Conservation (phyloP, 2,113 vertebrate genomes). For the Ptychochromis oligacanthus region DNA sequence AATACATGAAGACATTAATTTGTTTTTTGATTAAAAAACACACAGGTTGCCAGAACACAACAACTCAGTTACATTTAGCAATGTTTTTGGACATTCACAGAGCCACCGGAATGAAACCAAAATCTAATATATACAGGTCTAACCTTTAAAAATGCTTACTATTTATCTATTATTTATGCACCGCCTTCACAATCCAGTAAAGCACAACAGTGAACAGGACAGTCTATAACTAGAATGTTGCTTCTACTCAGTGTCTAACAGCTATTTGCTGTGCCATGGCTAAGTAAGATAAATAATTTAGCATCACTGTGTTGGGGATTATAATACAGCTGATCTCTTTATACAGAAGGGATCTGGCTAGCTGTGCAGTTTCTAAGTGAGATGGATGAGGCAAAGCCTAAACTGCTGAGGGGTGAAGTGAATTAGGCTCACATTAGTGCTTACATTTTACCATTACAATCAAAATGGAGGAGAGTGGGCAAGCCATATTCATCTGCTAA, state of each 20-base stretch:
- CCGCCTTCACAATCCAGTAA: neutral
- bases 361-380: constrained; percentile 74
- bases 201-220: neutral
- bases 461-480: constrained; percentile 60
- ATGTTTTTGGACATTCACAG: constrained; percentile 19
- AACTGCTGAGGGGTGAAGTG: constrained; percentile 77
- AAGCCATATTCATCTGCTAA: constrained; percentile 1
- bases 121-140: constrained; percentile 30
- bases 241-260: constrained; percentile 20
- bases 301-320: constrained; percentile 50
- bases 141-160: constrained; percentile 51
- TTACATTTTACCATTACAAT: constrained; percentile 62
- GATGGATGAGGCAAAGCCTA: constrained; percentile 80
- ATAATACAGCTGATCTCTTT: constrained; percentile 81
- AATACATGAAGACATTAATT: constrained; percentile 5
- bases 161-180: constrained; percentile 38
- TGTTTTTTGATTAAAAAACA: constrained; percentile 9
- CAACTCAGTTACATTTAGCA: constrained; percentile 11
- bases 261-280: constrained; percentile 50
- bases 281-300: constrained; percentile 80
- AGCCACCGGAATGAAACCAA: neutral
- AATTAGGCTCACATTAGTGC: constrained; percentile 70
- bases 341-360: constrained; percentile 60
- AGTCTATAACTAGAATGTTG: constrained; percentile 22
- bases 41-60: neutral